Evolutionary conservation across 1,140 invertebrate species (phyloP), one percentile per base, ranked within the genome.

Genomic region (Cydia fagiglandana): DNA sequence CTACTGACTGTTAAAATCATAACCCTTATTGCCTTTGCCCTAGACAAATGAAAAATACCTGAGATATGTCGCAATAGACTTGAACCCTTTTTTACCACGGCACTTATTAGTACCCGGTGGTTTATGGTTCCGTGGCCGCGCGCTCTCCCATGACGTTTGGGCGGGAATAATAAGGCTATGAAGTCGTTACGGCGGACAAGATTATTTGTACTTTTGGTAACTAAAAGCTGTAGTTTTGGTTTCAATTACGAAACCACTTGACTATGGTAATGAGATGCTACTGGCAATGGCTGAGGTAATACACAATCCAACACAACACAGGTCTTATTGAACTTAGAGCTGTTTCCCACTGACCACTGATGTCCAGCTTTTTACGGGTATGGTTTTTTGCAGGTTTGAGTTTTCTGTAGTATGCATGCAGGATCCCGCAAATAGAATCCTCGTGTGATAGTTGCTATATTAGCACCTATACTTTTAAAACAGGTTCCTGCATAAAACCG

Each of bases 61-160:
- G 12, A 24, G 9, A 24, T 24, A 7, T 61, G 56, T 24, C 56
- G 56, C 56, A 61, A 9, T 12, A 61, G 56, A 61, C 56, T 20
- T 61, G 56, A 61, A 61, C 56, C 74, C 61, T 77, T 73, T 77
- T 73, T 66, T 50, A 53, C 73, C 68, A 74, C 75, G 34, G 74
- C 53, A 74, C 64, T 76, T 76, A 77, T 77, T 64, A 79, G 79
- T 78, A 34, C 34, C 34, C 80, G 76, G 89, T 90, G 89, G 84
- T 90, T 88, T 90, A 91, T 91, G 88, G 76, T 88, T 78, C 83
- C 47, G 75, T 79, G 75, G 81, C 61, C 56, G 79, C 77, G 84
- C 88, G 78, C 73, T 90, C 88, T 91, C 89, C 89, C 89, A 91
- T 90, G 87, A 90, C 86, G 88, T 87, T 91, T 84, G 82, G 87